Conservation (phyloP, 2,797 vertebrate genomes). For the Leptodactylus fallax region DNA sequence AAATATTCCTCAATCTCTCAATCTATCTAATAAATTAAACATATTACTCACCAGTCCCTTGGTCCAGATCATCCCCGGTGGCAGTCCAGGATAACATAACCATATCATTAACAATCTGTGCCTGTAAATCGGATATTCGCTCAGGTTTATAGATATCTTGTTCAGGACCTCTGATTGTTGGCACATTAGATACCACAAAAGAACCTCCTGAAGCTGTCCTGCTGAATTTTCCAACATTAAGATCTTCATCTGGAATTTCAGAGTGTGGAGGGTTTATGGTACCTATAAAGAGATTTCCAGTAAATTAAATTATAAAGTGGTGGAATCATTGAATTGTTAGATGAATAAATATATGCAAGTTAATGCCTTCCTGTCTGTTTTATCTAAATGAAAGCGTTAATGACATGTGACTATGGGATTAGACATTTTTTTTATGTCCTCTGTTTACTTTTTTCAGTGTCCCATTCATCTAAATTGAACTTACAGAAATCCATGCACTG, state of each 20-base stretch:
- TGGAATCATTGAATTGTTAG: neutral
- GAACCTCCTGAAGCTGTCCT: conserved; percentile 69
- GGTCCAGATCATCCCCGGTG: conserved; percentile 72
- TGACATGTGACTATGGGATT: neutral
- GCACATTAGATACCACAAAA: conserved; percentile 64
- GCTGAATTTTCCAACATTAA: conserved; percentile 68
- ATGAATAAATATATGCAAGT: neutral
- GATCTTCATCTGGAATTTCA: neutral
- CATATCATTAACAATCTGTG: conserved; percentile 62
- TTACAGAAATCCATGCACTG: no score
- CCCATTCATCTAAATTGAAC: no score
- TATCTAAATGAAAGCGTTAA: neutral
- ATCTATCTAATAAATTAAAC: neutral
- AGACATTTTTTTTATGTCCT: no score
- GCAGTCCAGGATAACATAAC: conserved; percentile 76
- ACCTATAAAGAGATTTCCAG: neutral
- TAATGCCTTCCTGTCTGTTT: neutral
- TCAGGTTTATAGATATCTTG: conserved; percentile 63
- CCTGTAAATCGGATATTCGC: conserved; percentile 73
- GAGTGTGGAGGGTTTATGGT: conserved; percentile 3
- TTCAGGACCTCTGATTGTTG: neutral
- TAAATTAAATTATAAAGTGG: neutral
- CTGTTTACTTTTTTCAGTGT: no score
- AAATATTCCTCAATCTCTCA: no score
- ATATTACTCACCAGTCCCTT: conserved; percentile 67